Evolutionary conservation across 2,797 vertebrate genomes (phyloP), one percentile per base, ranked within the genome.

Genomic region (Pipistrellus kuhlii): DNA sequence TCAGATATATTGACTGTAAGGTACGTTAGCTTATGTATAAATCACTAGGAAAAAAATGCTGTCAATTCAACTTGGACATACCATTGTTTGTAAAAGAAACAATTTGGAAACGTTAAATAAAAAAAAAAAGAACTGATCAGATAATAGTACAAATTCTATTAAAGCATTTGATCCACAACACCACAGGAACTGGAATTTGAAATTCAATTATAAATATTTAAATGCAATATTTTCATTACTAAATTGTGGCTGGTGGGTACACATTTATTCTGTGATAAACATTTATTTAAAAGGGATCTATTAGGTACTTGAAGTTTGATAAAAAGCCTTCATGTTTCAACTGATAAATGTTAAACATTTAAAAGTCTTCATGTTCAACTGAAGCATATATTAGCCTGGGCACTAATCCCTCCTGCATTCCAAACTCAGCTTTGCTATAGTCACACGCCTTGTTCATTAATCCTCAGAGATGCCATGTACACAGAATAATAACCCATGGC

Each of bases 131-230:
- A 94, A 94, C 23, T 78, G 27, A 84, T 86, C 64, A 82, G 66
- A 72, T 73, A 90, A 90, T 38, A 82, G 44, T 71, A 51, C 89
- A 86, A 91, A 25, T 81, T 75, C 25, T 59, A 64, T 46, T 82
- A 78, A 91, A 92, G 87, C 46, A 73, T 81, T 57, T 86, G 57
- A 72, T 6, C 9, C 21, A 46, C 95, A 84, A 85, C 20, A 69
- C 38, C 81, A 48, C 77, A 72, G 73, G 14, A 44, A 44, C 11
- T 44, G 44, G 66, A 57, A 95, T 91, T 72, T 89, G 41, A 92
- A 76, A 82, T 66, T 88, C 62, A 94, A 27, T 77, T 64, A 68
- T 84, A 66, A 87, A 83, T 88, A 88, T 38, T 90, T 93, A 53
- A 92, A 35, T 35, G n/a, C 64, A 35, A 20, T 35, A 68, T 92